These are phyloP conservation scores for Drosophila pseudotakahashii DNA, from an alignment of 2,888 invertebrate genomes.

Conservation along the genomic window DNA sequence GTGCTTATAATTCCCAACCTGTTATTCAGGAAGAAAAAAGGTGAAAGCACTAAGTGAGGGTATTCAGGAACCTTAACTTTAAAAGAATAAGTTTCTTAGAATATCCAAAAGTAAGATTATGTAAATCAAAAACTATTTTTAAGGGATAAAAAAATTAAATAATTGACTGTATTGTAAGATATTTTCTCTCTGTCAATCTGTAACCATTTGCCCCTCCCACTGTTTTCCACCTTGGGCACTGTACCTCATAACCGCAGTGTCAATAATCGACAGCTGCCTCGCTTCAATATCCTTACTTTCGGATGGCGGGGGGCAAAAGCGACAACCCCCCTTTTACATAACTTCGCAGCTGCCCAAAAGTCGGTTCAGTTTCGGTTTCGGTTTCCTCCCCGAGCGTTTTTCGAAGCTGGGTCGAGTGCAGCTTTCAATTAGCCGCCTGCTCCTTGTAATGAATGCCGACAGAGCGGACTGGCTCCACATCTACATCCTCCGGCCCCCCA, in stretches of 20 bases:
- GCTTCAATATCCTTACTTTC: slow-evolving; percentile 53
- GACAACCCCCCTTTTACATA: slow-evolving; percentile 68
- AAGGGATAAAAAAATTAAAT: too few relatives aligned
- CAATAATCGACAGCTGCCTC: slow-evolving; percentile 77
- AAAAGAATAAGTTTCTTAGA: too few relatives aligned
- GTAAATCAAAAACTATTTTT: too few relatives aligned
- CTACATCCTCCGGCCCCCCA: slow-evolving; percentile 5
- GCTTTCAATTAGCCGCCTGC: slow-evolving; percentile 78
- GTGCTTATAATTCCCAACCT: background rate
- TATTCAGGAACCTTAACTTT: too few relatives aligned
- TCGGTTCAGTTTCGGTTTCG: slow-evolving; percentile 56
- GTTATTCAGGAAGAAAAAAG: background rate
- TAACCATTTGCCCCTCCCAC: background rate
- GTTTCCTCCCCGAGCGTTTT: slow-evolving; percentile 26
- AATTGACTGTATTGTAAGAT: too few relatives aligned
- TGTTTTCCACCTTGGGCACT: slow-evolving; percentile 2
- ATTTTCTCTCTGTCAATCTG: background rate
- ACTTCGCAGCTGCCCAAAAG: slow-evolving; percentile 42
- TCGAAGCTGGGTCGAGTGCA: slow-evolving; percentile 58
- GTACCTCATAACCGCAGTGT: slow-evolving; percentile 64
- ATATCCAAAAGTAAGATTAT: too few relatives aligned
- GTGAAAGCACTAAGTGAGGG: too few relatives aligned
- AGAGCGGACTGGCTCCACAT: slow-evolving; percentile 26
- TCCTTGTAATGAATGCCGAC: slow-evolving; percentile 75
- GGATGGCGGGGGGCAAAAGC: background rate